Percentiles rank a stretch among this genome's conserved stretches.
phyloP scores from a whole-genome alignment of 2,888 invertebrate genomes.

The Heliconius ismenius region DNA sequence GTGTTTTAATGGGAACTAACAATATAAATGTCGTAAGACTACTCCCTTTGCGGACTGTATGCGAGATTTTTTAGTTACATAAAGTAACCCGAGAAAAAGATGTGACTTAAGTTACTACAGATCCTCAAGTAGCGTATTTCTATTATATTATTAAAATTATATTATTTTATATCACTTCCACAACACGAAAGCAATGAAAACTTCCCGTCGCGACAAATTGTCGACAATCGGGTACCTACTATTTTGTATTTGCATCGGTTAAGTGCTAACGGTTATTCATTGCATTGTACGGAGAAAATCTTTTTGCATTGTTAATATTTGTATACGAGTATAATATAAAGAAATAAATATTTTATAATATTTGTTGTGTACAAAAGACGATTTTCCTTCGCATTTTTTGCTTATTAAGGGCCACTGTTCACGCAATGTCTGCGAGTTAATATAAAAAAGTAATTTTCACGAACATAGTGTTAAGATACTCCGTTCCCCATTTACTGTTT shows the following conservation, averaged over 20 bases:
- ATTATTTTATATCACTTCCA: constrained; percentile 5
- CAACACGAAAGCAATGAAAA: constrained; percentile 10
- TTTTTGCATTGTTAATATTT: constrained; percentile 1
- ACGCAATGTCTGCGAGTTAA: background rate
- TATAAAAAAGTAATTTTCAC: background rate
- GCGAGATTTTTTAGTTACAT: too few species aligned
- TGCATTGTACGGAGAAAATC: background rate
- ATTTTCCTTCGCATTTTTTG: background rate
- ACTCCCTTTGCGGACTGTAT: too few species aligned
- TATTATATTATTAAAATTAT: constrained; percentile 20
- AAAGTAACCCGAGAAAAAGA: too few species aligned
- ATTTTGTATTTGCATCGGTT: constrained; percentile 1
- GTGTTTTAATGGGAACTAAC: too few species aligned
- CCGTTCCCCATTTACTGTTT: background rate
- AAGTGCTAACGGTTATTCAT: constrained; percentile 1
- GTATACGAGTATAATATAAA: background rate
- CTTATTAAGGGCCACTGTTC: background rate
- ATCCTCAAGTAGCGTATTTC: background rate
- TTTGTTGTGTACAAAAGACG: background rate
- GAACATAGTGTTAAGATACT: background rate
- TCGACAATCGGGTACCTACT: background rate
- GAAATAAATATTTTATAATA: background rate
- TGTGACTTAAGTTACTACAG: too few species aligned
- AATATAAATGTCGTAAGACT: too few species aligned
- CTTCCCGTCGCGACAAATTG: constrained; percentile 13